Evolutionary conservation across 1,140 invertebrate species (phyloP).

Genomic region (Ceratosolen fusciceps): DNA sequence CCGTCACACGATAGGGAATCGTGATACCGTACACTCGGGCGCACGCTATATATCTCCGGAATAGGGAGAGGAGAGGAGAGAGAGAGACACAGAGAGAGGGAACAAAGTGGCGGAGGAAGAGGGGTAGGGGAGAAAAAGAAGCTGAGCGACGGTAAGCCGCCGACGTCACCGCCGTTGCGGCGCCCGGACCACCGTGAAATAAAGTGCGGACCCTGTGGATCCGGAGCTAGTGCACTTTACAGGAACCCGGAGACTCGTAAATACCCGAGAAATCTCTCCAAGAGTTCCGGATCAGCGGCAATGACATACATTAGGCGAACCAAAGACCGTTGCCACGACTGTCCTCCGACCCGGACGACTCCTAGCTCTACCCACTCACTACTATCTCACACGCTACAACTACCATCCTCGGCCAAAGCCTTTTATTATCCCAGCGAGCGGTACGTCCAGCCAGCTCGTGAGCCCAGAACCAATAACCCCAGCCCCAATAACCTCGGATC

Average conservation of each 20-base stretch:
- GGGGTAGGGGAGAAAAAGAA: neutral
- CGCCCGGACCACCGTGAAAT: conserved; percentile 49
- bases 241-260: conserved; percentile 34
- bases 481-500: too few relatives aligned
- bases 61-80: neutral
- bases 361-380: too few relatives aligned
- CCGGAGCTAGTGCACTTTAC: neutral
- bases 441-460: too few relatives aligned
- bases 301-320: conserved; percentile 18
- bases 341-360: conserved; percentile 19
- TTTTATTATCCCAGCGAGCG: too few relatives aligned
- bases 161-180: conserved; percentile 14
- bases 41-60: conserved; percentile 27
- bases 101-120: neutral
- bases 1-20: conserved; percentile 51
- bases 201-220: conserved; percentile 47
- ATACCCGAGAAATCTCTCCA: neutral
- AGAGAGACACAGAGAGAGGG: neutral
- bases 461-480: too few relatives aligned
- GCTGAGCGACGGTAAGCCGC: conserved; percentile 19
- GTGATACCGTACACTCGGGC: conserved; percentile 49
- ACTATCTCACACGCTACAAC: too few relatives aligned
- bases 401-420: too few relatives aligned
- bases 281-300: conserved; percentile 33
- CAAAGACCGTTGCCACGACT: conserved; percentile 22